These are phyloP conservation scores for Zoanthus gigantus DNA, from an alignment of 92 coral and sea anemone genomes.

Conservation along the genomic window DNA sequence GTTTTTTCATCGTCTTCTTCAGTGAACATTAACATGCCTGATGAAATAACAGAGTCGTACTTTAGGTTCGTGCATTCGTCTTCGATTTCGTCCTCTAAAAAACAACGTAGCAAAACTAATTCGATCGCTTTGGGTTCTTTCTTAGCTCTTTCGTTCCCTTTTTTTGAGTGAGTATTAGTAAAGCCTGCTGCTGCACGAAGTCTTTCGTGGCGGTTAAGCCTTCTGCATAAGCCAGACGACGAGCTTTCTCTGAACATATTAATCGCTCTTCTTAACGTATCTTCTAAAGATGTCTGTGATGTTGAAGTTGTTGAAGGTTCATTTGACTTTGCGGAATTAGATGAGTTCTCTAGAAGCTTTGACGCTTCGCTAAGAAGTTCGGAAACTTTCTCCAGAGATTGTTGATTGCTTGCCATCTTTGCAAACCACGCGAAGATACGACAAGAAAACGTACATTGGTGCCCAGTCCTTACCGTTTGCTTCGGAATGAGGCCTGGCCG, in stretches of 20 bases:
- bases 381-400: too few relatives aligned
- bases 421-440: too few relatives aligned
- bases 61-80: background rate
- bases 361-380: too few relatives aligned
- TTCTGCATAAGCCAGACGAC: slow-evolving; percentile 57
- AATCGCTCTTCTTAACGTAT: slow-evolving; percentile 51
- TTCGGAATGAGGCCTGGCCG: slow-evolving; percentile 2
- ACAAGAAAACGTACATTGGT: background rate
- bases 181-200: slow-evolving; percentile 37
- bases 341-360: too few relatives aligned
- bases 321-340: too few relatives aligned
- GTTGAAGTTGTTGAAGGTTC: too few relatives aligned
- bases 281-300: slow-evolving; percentile 32
- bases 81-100: background rate
- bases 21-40: slow-evolving; percentile 50
- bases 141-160: background rate
- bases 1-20: slow-evolving; percentile 59
- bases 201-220: slow-evolving; percentile 55
- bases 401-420: too few relatives aligned
- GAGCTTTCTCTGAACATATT: slow-evolving; percentile 57
- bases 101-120: background rate
- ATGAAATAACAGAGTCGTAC: slow-evolving; percentile 64
- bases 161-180: too few relatives aligned
- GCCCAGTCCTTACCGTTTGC: background rate
- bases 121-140: background rate